phyloP scores from a whole-genome alignment of 2,888 invertebrate species.

The Leucoptera coffeella region DNA sequence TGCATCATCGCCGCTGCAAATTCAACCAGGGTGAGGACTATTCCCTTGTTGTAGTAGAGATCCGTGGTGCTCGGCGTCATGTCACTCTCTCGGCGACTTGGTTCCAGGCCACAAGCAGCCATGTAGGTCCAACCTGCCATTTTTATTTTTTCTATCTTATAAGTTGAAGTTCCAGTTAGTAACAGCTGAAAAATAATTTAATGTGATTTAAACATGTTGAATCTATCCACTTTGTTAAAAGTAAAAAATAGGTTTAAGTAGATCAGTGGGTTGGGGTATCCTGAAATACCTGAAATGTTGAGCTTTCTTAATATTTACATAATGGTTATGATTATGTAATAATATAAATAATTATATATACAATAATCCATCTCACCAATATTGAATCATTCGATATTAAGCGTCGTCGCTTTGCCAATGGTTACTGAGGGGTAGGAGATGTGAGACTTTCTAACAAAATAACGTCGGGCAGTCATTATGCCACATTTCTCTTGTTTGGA shows the following conservation, averaged over 20 bases:
- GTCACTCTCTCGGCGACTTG: slow-evolving; percentile 57
- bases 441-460: slow-evolving; percentile 3
- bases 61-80: slow-evolving; percentile 26
- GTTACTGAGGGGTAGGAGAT: too few species aligned
- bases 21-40: slow-evolving; percentile 41
- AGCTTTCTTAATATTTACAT: too few species aligned
- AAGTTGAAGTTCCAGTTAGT: slow-evolving; percentile 51
- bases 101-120: slow-evolving; percentile 90
- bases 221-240: too few species aligned
- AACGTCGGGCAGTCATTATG: neutral
- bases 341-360: too few species aligned
- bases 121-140: slow-evolving; percentile 95
- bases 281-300: slow-evolving; percentile 1
- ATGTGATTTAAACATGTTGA: too few species aligned
- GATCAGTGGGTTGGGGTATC: neutral
- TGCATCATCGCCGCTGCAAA: slow-evolving; percentile 47
- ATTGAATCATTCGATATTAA: too few species aligned
- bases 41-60: slow-evolving; percentile 27
- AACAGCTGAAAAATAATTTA: slow-evolving; percentile 60
- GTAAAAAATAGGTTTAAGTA: too few species aligned
- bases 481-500: too few species aligned
- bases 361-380: too few species aligned
- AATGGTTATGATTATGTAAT: too few species aligned
- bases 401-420: too few species aligned
- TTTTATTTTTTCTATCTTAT: slow-evolving; percentile 91